Evolutionary conservation across 2,797 vertebrate genomes (phyloP), one percentile per base, ranked within the genome.

Genomic region (Pipistrellus kuhlii): DNA sequence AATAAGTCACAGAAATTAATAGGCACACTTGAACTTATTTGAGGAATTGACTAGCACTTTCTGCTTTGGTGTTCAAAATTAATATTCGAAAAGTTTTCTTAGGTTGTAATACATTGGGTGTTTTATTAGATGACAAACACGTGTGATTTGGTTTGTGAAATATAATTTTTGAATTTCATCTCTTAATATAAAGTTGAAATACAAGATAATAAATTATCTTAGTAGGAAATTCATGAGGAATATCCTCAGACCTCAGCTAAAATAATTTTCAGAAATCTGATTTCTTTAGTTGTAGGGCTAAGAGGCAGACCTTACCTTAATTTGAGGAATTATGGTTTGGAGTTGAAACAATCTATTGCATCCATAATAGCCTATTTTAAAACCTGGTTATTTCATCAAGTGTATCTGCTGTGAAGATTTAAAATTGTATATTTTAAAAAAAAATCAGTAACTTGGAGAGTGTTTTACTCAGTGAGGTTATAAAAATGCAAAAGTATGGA

Each of bases 401-500:
- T 57, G 17, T 69, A 91, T 88, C 66, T 88, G 38, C 32, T 66
- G 82, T 46, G 59, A 35, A 89, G 17, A 57, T 25, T 87, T 94
- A 93, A 82, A 84, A 51, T 85, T 89, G 81, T 90, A 75, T 55
- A 87, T 81, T 85, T 81, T 85, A 32, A 8, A 48, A 82, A 96
- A 92, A 90, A 66, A 72, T 72, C 38, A 85, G 51, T 94, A 95
- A 90, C 23, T 94, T 95, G 51, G 91, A 96, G 88, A 94, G 9
- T 85, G 6, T 94, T 96, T 94, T 93, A 94, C 25, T 91, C 1
- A 1, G 18, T 93, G 30, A 55, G 55, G 44, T 57, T 94, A 93
- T 95, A 94, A 93, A 97, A 96, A 55, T 77, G 81, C 90, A 77
- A 85, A 95, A 71, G 38, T 96, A 46, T 92, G 75, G 83, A 68